A percentile compares a stretch with the other conserved stretches of the same genome.
phyloP scores from a whole-genome alignment of 2,113 vertebrate genomes.

The Neogobius melanostomus region DNA sequence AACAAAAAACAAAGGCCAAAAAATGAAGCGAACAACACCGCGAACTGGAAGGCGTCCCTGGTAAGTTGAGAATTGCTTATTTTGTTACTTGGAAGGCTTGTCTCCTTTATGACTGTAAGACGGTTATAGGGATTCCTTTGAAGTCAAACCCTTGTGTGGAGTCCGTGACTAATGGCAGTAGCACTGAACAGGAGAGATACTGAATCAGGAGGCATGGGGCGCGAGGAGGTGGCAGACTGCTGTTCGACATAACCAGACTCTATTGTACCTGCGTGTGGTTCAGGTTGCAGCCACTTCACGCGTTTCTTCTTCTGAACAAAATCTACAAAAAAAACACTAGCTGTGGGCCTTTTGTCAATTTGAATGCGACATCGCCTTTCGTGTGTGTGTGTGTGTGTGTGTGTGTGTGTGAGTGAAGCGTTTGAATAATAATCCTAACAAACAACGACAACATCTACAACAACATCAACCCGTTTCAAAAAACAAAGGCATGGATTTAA shows the following conservation, averaged over 20 bases:
- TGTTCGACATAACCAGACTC: conserved; percentile 59
- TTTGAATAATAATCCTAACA: conserved; percentile 43
- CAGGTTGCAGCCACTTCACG: conserved; percentile 40
- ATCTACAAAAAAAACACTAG: conserved; percentile 14
- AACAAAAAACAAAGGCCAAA: conserved; percentile 20
- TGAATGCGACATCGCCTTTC: conserved; percentile 37
- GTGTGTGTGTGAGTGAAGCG: conserved; percentile 7
- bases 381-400: neutral
- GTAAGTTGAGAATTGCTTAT: conserved; percentile 81
- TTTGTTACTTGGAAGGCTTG: conserved; percentile 80
- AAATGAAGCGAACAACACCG: conserved; percentile 70
- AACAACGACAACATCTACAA: conserved; percentile 10
- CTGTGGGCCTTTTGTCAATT: conserved; percentile 28
- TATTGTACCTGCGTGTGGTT: conserved; percentile 43
- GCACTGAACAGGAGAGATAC: conserved; percentile 68
- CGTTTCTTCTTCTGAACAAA: neutral
- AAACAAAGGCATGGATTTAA: conserved; percentile 73
- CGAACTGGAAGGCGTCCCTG: conserved; percentile 79
- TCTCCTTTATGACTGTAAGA: conserved; percentile 81
- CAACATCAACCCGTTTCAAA: conserved; percentile 64
- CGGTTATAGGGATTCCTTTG: conserved; percentile 73
- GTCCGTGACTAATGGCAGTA: conserved; percentile 76
- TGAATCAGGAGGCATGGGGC: conserved; percentile 60
- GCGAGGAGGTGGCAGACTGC: conserved; percentile 63
- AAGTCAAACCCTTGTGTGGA: conserved; percentile 72